phyloP scores from a whole-genome alignment of 1,140 invertebrate species.

The Drosophila jambulina region DNA sequence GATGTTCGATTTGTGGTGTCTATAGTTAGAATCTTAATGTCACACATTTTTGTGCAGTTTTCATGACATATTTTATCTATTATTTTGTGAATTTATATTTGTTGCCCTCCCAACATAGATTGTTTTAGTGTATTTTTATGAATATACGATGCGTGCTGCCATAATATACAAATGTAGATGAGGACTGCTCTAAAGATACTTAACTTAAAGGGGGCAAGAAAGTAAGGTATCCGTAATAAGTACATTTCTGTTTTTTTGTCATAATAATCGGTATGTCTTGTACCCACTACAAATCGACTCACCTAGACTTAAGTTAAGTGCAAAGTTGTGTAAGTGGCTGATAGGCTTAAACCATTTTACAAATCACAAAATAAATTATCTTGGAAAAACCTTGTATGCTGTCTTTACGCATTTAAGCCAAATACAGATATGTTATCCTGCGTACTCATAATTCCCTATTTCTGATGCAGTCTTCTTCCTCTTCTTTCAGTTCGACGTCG shows the following conservation, averaged over 20 bases:
- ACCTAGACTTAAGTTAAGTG: constrained; percentile 62
- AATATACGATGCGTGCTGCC: not conserved
- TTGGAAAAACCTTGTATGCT: constrained; percentile 5
- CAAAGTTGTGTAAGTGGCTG: constrained; percentile 43
- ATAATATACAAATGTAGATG: not conserved
- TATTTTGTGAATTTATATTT: not conserved
- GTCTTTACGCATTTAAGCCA: not conserved
- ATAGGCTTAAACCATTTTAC: constrained; percentile 43
- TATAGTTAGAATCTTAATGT: not conserved
- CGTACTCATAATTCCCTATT: not conserved
- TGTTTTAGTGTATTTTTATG: not conserved
- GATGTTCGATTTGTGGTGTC: constrained; percentile 2
- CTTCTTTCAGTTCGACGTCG: constrained; percentile 36
- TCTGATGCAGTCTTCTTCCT: constrained; percentile 5
- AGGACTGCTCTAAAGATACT: not conserved
- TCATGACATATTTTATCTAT: not conserved
- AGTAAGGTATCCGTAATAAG: not conserved
- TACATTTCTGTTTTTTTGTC: not conserved
- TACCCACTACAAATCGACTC: constrained; percentile 19
- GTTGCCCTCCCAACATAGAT: not conserved
- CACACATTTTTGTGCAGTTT: not conserved
- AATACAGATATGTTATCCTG: not conserved
- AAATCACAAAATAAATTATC: constrained; percentile 44
- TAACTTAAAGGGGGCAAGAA: not conserved
- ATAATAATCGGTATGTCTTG: not conserved